Evolutionary conservation across 37 sponge, comb jelly and placozoan genomes (phyloP), one percentile per base, ranked within the genome.

Genomic region (Crambe crambe): DNA sequence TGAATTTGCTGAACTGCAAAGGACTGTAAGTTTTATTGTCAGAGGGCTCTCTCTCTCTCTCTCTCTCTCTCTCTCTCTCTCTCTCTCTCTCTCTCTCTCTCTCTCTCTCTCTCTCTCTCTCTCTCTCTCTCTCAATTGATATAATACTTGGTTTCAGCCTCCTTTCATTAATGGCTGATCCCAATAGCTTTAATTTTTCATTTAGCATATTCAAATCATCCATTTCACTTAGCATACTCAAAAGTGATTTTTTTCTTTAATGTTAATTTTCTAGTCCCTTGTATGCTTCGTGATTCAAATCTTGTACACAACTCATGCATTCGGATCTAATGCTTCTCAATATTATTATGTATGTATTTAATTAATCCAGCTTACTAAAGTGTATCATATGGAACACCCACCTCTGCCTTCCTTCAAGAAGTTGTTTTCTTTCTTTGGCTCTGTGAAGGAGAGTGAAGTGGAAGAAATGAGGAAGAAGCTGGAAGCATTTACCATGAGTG

Each of bases 1-100:
- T 9, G 80, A 91, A 51, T 83, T 91, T 42, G 65, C 20, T 37
- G 63, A 58, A 2, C 80, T 91, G 35, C 86, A 91, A 64, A 78
- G 68, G 58, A 15, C 63, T 44, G 91, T 91, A 68, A 85, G 91
- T 44, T 26, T 32, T 29, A 3, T 68, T 3, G 25, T 23, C 10
- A 6, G 41, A 2, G n/a, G 5, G 2, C 43, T 25, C n/a, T 4
- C 73, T 10, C 3, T 36, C n/a, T n/a, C n/a, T 80, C 78, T 44
- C 30, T 68, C 85, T 89, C 39, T 76, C 85, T 80, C 35, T 21
- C 3, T 70, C 29, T 62, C 26, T 15, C 21, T 25, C 64, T 25
- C 27, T 62, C 21, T 62, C 64, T 23, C 27, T 62, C 27, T 15
- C 64, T 62, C 27, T 15, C 27, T 15, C 6, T 76, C 42, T 6